A percentile compares a stretch with the other conserved stretches of the same genome.
Conservation (phyloP, 2,113 vertebrate species). For the Poecile atricapillus region DNA sequence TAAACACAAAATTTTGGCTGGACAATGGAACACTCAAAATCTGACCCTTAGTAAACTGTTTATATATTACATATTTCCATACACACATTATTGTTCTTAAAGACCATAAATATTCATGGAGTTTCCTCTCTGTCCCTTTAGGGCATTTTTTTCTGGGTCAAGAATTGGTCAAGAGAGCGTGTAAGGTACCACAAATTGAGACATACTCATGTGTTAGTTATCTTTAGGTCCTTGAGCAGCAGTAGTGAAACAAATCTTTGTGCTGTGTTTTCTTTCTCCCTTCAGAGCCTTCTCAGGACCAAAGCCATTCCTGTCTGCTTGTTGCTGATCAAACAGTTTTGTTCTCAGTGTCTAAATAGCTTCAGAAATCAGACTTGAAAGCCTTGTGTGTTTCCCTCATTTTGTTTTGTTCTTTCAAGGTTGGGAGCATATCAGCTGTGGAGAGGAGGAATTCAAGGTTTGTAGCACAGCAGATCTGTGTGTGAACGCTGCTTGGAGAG, state of each 20-base stretch:
- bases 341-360: background rate
- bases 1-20: background rate
- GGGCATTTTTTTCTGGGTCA: background rate
- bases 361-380: conserved; percentile 43
- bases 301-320: background rate
- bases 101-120: background rate
- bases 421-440: background rate
- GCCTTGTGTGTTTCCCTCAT: background rate
- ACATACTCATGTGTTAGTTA: background rate
- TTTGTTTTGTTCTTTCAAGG: conserved; percentile 21
- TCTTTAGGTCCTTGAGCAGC: background rate
- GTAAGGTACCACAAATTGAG: background rate
- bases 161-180: background rate
- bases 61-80: background rate
- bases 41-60: background rate
- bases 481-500: background rate
- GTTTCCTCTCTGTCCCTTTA: background rate
- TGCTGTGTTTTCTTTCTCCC: background rate
- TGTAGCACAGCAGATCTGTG: background rate
- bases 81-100: background rate
- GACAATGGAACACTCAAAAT: background rate
- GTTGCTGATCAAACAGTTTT: conserved; percentile 21
- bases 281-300: background rate
- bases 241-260: background rate
- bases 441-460: background rate